These are phyloP conservation scores for Acestrorhynchus altus DNA, from an alignment of 2,797 vertebrate genomes.

Conservation along the genomic window DNA sequence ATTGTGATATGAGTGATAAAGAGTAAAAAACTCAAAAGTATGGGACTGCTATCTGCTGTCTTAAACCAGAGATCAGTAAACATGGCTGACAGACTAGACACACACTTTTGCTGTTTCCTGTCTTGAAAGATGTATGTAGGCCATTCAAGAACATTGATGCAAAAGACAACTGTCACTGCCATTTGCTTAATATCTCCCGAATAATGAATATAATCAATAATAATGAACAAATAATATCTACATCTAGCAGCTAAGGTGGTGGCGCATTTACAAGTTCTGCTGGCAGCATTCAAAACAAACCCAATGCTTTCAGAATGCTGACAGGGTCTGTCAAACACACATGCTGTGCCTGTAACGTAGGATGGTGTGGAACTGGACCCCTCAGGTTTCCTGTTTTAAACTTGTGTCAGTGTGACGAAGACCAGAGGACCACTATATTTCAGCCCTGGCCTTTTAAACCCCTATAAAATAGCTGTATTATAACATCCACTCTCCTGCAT, in stretches of 20 bases:
- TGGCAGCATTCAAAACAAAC: slow-evolving; percentile 15
- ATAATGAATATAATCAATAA: too few species aligned
- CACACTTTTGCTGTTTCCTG: neutral
- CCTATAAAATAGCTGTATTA: slow-evolving; percentile 35
- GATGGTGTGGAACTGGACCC: slow-evolving; percentile 35
- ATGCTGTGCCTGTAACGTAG: slow-evolving; percentile 28
- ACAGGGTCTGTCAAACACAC: slow-evolving; percentile 42
- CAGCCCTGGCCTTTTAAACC: slow-evolving; percentile 42
- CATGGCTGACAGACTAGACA: too few species aligned
- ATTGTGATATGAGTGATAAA: too few species aligned
- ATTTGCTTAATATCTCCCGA: too few species aligned
- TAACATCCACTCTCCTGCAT: slow-evolving; percentile 31
- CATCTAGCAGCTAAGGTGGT: neutral
- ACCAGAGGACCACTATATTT: slow-evolving; percentile 55
- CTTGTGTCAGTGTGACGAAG: slow-evolving; percentile 62
- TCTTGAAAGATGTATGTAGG: neutral
- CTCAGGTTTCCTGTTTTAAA: slow-evolving; percentile 57
- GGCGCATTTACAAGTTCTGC: neutral
- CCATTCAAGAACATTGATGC: neutral
- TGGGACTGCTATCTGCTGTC: too few species aligned
- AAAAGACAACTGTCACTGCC: neutral
- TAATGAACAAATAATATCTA: too few species aligned
- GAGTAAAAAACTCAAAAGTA: too few species aligned
- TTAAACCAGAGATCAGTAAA: too few species aligned
- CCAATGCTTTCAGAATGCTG: slow-evolving; percentile 5